Conservation (phyloP, 1,140 invertebrate species). For the Varroa destructor region DNA sequence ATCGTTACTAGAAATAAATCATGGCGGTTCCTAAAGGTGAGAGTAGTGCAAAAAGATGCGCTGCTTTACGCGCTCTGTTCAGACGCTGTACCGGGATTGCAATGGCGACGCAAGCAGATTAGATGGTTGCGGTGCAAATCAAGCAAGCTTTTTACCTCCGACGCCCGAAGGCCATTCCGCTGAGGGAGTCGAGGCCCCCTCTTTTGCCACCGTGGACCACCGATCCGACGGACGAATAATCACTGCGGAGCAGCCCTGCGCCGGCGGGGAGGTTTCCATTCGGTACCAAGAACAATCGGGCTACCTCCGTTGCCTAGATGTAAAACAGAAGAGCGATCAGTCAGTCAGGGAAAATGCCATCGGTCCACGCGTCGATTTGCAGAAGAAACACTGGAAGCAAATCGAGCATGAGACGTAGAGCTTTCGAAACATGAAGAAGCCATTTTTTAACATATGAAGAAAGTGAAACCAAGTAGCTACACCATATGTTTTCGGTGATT, state of each 20-base stretch:
- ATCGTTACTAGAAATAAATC: too few relatives aligned
- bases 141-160: too few relatives aligned
- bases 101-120: too few relatives aligned
- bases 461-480: neutral
- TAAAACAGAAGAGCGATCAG: neutral
- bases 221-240: conserved; percentile 18
- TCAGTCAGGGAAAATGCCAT: neutral
- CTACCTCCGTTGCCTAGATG: conserved; percentile 23
- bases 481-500: neutral
- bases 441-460: neutral
- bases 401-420: neutral
- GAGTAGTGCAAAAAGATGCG: too few relatives aligned
- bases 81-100: too few relatives aligned
- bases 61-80: too few relatives aligned
- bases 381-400: neutral
- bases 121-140: too few relatives aligned
- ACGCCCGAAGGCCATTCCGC: conserved; percentile 26
- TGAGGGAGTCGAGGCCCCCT: conserved; percentile 27
- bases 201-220: conserved; percentile 25
- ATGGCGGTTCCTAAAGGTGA: too few relatives aligned
- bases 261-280: conserved; percentile 26
- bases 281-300: conserved; percentile 15
- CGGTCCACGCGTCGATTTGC: neutral
- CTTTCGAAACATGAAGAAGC: neutral
- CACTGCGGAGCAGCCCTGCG: conserved; percentile 22